Evolutionary conservation across 1,140 invertebrate genomes (phyloP).

Genomic region (Triops longicaudatus): DNA sequence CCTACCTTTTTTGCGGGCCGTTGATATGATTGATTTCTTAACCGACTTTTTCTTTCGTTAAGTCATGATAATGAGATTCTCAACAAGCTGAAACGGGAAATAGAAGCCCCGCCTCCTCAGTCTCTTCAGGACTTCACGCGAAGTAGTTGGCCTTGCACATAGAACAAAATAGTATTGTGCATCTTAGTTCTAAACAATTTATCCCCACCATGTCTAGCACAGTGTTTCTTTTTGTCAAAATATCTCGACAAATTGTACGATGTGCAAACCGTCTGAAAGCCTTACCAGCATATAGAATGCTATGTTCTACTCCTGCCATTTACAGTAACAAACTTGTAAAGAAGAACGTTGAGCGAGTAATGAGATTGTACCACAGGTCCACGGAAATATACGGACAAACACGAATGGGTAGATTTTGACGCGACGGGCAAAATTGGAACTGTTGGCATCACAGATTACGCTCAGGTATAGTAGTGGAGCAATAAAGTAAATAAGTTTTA

Average conservation of each 20-base stretch:
- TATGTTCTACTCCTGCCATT: not conserved
- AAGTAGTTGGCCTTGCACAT: not conserved
- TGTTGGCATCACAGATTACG: slow-evolving; percentile 85
- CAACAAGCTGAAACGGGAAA: not conserved
- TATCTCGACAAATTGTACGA: not conserved
- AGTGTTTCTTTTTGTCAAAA: not conserved
- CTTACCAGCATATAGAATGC: not conserved
- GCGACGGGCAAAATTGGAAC: slow-evolving; percentile 59
- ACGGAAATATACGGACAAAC: slow-evolving; percentile 68
- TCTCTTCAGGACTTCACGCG: slow-evolving; percentile 37
- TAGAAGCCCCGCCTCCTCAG: slow-evolving; percentile 9
- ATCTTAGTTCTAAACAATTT: not conserved
- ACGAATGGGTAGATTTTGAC: slow-evolving; percentile 81
- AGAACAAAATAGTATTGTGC: not conserved
- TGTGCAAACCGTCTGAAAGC: not conserved
- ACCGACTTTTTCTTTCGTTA: no score
- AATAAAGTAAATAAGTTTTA: no score
- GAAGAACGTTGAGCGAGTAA: not conserved
- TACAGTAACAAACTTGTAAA: not conserved
- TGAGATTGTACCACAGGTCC: slow-evolving; percentile 35
- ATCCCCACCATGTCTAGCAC: not conserved
- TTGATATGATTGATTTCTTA: no score
- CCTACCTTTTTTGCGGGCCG: no score
- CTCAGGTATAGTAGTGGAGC: slow-evolving; percentile 48
- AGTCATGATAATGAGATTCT: no score